These are phyloP conservation scores for Pangasius djambal DNA, from an alignment of 2,797 vertebrate genomes.

Conservation along the genomic window DNA sequence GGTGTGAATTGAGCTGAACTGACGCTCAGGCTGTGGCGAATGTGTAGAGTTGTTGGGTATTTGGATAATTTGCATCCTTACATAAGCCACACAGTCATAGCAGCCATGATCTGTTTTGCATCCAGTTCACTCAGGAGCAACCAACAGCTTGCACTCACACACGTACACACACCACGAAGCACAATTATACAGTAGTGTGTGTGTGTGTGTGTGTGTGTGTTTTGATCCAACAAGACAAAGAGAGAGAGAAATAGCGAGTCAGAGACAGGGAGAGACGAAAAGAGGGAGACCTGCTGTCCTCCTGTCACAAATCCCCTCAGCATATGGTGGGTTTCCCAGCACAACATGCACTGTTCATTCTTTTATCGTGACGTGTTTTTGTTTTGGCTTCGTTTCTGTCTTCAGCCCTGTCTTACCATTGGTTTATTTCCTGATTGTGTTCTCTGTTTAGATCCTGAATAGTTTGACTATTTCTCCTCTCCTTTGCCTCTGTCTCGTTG, in stretches of 20 bases:
- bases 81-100: conserved; percentile 19
- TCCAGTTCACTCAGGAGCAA: conserved; percentile 2
- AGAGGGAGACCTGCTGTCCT: neutral
- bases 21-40: neutral
- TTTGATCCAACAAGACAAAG: neutral
- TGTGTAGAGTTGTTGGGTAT: conserved; percentile 5
- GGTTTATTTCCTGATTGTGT: neutral
- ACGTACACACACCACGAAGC: neutral
- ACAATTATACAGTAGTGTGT: neutral
- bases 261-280: neutral
- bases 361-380: neutral
- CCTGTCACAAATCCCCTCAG: conserved; percentile 13
- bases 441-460: neutral
- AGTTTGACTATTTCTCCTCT: neutral
- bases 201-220: neutral
- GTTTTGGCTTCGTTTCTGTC: neutral
- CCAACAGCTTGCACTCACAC: neutral
- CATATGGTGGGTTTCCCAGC: neutral
- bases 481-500: too few species aligned
- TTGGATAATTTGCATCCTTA: conserved; percentile 24
- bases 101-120: conserved; percentile 28
- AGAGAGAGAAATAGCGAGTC: neutral
- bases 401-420: neutral
- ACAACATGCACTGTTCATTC: neutral
- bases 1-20: neutral